phyloP scores from a whole-genome alignment of 2,888 invertebrate species.

The Chromoteleia sp. region DNA sequence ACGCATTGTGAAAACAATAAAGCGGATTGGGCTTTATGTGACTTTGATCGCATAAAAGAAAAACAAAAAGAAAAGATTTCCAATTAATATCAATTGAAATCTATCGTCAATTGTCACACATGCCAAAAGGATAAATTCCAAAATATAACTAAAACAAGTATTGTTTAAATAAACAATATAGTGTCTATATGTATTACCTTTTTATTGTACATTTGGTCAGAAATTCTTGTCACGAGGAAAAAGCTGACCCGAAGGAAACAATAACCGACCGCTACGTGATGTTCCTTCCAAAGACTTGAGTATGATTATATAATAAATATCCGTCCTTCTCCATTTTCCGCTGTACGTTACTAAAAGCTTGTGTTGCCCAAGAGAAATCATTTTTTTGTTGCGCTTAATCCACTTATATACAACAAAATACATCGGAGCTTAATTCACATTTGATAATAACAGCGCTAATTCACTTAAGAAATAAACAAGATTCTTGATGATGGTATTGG shows the following conservation, averaged over 20 bases:
- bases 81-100: no score
- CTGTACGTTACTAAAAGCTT: slow-evolving; percentile 17
- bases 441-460: slow-evolving; percentile 27
- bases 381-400: slow-evolving; percentile 47
- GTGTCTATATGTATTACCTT: no score
- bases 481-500: background rate
- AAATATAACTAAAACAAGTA: no score
- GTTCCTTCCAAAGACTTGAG: slow-evolving; percentile 72
- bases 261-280: slow-evolving; percentile 80
- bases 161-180: no score
- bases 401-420: slow-evolving; percentile 35
- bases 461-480: background rate
- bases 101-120: no score
- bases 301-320: slow-evolving; percentile 71
- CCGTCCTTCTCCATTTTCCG: slow-evolving; percentile 50
- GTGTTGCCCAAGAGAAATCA: slow-evolving; percentile 69
- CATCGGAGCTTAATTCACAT: slow-evolving; percentile 24
- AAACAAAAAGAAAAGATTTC: no score
- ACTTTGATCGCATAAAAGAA: no score
- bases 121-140: no score
- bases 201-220: slow-evolving; percentile 26
- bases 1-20: no score
- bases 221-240: slow-evolving; percentile 79
- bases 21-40: no score
- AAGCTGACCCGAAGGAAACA: slow-evolving; percentile 77